These are phyloP conservation scores for Anthopleura xanthogrammica DNA, from an alignment of 92 coral and sea anemone species.

Conservation along the genomic window DNA sequence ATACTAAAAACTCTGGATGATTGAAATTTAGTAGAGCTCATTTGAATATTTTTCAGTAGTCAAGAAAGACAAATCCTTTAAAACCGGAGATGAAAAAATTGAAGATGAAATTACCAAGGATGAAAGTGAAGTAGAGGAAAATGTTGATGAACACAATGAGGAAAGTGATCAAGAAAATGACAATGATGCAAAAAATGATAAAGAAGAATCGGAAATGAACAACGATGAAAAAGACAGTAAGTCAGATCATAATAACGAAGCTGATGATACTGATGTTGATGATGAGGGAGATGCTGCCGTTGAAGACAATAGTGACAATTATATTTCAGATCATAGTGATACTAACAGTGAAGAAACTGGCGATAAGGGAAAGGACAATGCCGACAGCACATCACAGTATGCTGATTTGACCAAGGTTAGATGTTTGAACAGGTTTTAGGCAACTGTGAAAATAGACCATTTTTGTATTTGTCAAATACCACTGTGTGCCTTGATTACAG, in stretches of 20 bases:
- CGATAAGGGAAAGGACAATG: background rate
- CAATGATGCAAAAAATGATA: background rate
- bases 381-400: conserved; percentile 5
- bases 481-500: too few species aligned
- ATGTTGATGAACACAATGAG: conserved; percentile 42
- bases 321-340: background rate
- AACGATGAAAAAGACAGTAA: conserved; percentile 9
- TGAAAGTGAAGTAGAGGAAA: conserved; percentile 30
- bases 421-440: background rate
- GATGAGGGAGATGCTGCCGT: conserved; percentile 15
- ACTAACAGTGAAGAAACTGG: conserved; percentile 1
- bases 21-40: background rate
- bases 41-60: conserved; percentile 5
- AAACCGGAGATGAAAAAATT: conserved; percentile 14
- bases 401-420: conserved; percentile 17
- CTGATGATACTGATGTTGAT: conserved; percentile 13
- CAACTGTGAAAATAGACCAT: too few species aligned
- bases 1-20: background rate
- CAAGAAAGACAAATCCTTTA: conserved; percentile 12
- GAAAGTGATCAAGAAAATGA: conserved; percentile 14
- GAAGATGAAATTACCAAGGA: conserved; percentile 23
- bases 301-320: conserved; percentile 11
- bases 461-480: too few species aligned
- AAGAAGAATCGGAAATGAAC: conserved; percentile 8
- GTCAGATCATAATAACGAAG: conserved; percentile 8